These are phyloP conservation scores for Liopterus haemorrhoidalis DNA, from an alignment of 2,888 invertebrate species.

Conservation along the genomic window DNA sequence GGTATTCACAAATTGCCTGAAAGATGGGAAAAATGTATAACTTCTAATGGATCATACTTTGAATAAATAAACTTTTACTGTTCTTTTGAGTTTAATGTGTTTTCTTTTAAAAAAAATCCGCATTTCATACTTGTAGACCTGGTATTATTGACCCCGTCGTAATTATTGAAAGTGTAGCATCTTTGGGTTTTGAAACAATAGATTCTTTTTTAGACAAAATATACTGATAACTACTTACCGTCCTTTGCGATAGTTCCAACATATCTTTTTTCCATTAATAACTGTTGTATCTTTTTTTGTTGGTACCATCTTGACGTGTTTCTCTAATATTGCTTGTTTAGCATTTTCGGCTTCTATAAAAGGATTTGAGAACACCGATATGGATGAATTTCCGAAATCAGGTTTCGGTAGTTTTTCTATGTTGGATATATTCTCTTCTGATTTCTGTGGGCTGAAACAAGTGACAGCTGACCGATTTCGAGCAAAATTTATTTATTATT, in stretches of 20 bases:
- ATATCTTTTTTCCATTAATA: constrained; percentile 83
- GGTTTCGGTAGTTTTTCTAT: constrained; percentile 57
- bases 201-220: no score
- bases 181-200: no score
- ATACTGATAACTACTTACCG: constrained; percentile 31
- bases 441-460: constrained; percentile 40
- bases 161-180: no score
- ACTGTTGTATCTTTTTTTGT: constrained; percentile 66
- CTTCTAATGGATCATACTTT: no score
- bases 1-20: no score
- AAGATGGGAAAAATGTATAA: no score
- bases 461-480: constrained; percentile 44
- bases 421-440: constrained; percentile 33
- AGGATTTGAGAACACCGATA: constrained; percentile 82
- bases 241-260: constrained; percentile 90
- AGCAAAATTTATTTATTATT: constrained; percentile 29
- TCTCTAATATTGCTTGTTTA: constrained; percentile 79
- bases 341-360: constrained; percentile 80
- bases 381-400: constrained; percentile 52
- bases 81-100: no score
- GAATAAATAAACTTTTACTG: no score
- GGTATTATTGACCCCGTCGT: no score
- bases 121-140: no score
- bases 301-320: constrained; percentile 87
- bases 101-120: no score